Evolutionary conservation across 2,888 invertebrate genomes (phyloP).

Genomic region (Tetrapedia diversipes): DNA sequence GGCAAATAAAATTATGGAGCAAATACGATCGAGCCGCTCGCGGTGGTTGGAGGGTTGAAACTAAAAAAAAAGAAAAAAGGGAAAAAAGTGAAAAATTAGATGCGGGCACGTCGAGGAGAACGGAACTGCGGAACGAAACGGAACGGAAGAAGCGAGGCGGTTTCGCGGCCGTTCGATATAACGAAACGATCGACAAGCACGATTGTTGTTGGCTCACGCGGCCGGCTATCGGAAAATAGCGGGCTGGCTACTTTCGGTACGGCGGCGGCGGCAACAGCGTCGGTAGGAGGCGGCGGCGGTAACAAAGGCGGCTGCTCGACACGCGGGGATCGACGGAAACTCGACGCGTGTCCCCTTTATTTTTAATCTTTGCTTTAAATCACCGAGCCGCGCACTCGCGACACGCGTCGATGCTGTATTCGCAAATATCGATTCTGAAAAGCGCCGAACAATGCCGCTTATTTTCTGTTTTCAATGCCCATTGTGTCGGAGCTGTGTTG

Average conservation of each 20-base stretch:
- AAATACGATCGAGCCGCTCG: no score
- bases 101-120: no score
- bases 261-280: constrained; percentile 18
- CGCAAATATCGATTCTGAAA: constrained; percentile 83
- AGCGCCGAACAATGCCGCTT: constrained; percentile 82
- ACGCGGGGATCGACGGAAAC: constrained; percentile 56
- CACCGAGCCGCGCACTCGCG: constrained; percentile 67
- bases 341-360: constrained; percentile 75
- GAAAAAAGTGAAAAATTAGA: no score
- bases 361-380: constrained; percentile 79
- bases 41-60: no score
- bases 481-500: constrained; percentile 74
- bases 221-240: constrained; percentile 65
- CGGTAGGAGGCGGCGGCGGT: constrained; percentile 38
- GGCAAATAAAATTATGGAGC: no score
- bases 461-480: constrained; percentile 82
- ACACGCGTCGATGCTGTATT: constrained; percentile 75
- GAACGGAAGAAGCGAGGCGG: constrained; percentile 3
- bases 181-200: constrained; percentile 60
- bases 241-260: constrained; percentile 57
- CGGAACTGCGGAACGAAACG: not conserved
- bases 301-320: constrained; percentile 53
- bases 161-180: constrained; percentile 36
- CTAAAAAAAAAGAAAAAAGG: no score
- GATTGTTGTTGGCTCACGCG: constrained; percentile 64